Evolutionary conservation across 1,140 invertebrate genomes (phyloP), one percentile per base, ranked within the genome.

Genomic region (Homalodisca vitripennis): DNA sequence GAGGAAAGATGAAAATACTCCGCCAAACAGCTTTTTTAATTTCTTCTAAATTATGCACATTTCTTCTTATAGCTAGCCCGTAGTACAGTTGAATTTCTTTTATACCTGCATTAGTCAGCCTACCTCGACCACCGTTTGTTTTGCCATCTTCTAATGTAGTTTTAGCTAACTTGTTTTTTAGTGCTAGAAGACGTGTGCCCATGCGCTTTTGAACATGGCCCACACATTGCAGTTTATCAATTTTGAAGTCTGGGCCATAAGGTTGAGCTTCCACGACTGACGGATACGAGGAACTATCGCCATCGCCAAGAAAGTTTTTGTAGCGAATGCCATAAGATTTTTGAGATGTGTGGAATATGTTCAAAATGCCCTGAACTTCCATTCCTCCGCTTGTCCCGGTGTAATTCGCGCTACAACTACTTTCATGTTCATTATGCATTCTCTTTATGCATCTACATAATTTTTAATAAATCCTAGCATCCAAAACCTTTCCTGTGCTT

Each of bases 361-460:
- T 34, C 10, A 64, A 3, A 26, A 64, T 29, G 29, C 68, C 68
- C 26, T 69, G 17, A 3, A 48, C 34, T 53, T 75, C 73, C 73
- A 74, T 75, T 63, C 67, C 72, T 34, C 69, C 74, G 68, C 71
- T 72, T 41, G 68, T 73, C 47, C 71, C 73, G 31, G 17, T 22
- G 47, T 71, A 72, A 70, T 75, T 75, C 20, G 51, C 69, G 26
- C 48, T n/a, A 66, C 74, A 75, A 66, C 29, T 31, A 29, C 62
- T 32, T 29, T 48, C 48, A 66, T 70, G 68, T 20, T 32, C 32
- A 26, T 66, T 24, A n/a, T n/a, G n/a, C 63, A 65, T 27, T 47
- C 64, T 41, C 46, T n/a, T 55, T 46, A 29, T 48, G 53, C 69
- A 71, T 41, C 63, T 3, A 57, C 72, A 70, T 48, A 70, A 46